Conservation (phyloP, 2,888 invertebrate species). For the Halictus quadricinctus region DNA sequence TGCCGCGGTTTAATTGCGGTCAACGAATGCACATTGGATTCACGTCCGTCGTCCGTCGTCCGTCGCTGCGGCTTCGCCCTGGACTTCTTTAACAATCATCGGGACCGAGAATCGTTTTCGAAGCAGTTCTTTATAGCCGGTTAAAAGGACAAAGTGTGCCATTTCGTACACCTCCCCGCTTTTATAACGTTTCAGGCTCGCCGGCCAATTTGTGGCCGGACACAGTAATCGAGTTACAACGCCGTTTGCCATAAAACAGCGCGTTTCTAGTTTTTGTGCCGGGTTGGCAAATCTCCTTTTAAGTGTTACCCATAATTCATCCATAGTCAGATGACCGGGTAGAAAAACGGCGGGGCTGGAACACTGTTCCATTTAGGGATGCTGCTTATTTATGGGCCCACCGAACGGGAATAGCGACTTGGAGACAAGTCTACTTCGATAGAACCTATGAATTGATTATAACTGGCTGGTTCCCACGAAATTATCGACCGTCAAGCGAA, state of each 20-base stretch:
- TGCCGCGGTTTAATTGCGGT: conserved; percentile 52
- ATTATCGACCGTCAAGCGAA: background rate
- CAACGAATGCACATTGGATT: background rate
- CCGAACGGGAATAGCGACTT: background rate
- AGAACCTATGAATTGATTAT: conserved; percentile 13
- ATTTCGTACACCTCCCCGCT: conserved; percentile 32
- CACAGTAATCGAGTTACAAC: conserved; percentile 49
- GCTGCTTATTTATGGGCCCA: conserved; percentile 49
- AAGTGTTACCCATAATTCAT: conserved; percentile 61
- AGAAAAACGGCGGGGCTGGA: conserved; percentile 25
- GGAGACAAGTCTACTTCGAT: conserved; percentile 19
- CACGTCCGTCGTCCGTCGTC: background rate
- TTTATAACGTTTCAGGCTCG: conserved; percentile 24
- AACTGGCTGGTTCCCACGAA: background rate
- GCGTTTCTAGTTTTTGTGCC: conserved; percentile 56
- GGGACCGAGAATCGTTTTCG: conserved; percentile 25
- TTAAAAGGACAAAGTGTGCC: conserved; percentile 36
- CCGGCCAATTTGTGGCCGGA: conserved; percentile 45
- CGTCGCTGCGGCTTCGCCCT: background rate
- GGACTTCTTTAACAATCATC: conserved; percentile 7
- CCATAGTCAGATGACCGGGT: conserved; percentile 41
- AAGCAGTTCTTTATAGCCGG: conserved; percentile 30
- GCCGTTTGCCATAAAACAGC: conserved; percentile 36
- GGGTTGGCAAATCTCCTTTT: conserved; percentile 66
- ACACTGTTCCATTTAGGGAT: conserved; percentile 43